These are phyloP conservation scores for Isurus oxyrinchus DNA, from an alignment of 2,113 vertebrate species.

Conservation along the genomic window DNA sequence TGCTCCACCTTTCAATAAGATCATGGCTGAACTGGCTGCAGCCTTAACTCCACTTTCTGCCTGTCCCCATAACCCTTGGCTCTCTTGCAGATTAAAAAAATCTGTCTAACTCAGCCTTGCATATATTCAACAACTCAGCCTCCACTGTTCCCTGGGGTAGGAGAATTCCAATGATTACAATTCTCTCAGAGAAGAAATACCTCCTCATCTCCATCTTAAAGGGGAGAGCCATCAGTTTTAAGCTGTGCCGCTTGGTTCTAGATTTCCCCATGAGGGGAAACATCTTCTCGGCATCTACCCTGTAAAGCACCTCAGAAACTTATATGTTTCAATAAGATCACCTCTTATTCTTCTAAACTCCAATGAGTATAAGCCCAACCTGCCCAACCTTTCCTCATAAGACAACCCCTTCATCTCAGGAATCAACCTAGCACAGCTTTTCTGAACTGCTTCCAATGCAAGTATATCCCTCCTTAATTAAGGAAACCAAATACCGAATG, in stretches of 20 bases:
- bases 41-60: background rate
- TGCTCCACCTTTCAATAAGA: background rate
- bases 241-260: too few species aligned
- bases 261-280: too few species aligned
- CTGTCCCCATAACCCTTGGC: background rate
- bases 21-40: background rate
- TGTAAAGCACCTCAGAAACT: too few species aligned
- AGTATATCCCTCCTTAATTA: background rate
- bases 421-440: background rate
- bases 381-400: background rate
- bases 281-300: too few species aligned
- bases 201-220: background rate
- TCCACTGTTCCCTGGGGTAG: background rate
- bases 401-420: background rate
- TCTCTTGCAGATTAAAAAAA: too few species aligned
- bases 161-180: background rate
- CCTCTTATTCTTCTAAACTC: background rate
- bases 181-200: background rate
- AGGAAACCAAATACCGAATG: too few species aligned
- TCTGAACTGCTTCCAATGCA: background rate
- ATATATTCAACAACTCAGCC: background rate
- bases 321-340: too few species aligned
- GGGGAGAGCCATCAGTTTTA: background rate
- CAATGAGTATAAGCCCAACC: background rate
- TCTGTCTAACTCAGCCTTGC: too few species aligned